A percentile compares a stretch with the other conserved stretches of the same genome.
Evolutionary conservation across 1,140 invertebrate genomes (phyloP).

Genomic region (Hycleus phaleratus): DNA sequence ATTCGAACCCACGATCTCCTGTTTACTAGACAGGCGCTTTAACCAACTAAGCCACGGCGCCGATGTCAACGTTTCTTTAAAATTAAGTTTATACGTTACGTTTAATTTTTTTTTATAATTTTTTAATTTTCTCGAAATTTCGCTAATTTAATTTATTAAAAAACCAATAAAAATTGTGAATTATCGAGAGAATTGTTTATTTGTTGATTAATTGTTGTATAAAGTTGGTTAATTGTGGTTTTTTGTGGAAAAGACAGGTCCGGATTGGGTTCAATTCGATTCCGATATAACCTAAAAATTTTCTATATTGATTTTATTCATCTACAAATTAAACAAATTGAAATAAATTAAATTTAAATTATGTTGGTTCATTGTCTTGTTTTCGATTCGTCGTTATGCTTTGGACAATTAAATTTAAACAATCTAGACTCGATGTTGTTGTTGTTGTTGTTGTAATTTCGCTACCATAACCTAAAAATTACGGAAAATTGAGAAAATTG

Average conservation of each 20-base stretch:
- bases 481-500: too few relatives aligned
- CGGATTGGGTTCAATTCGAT: too few relatives aligned
- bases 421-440: slow-evolving; percentile 51
- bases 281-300: too few relatives aligned
- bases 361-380: slow-evolving; percentile 19
- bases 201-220: too few relatives aligned
- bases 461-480: not conserved
- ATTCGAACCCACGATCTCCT: slow-evolving; percentile 52
- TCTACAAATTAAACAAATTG: not conserved
- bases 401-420: slow-evolving; percentile 57
- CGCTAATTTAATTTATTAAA: too few relatives aligned
- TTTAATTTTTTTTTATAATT: too few relatives aligned
- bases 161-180: too few relatives aligned
- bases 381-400: slow-evolving; percentile 44
- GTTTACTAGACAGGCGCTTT: slow-evolving; percentile 54
- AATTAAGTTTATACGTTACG: too few relatives aligned
- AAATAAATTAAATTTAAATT: not conserved
- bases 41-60: slow-evolving; percentile 53
- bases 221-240: too few relatives aligned
- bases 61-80: not conserved
- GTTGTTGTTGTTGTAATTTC: not conserved
- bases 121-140: too few relatives aligned
- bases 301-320: not conserved
- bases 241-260: too few relatives aligned
- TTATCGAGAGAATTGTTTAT: too few relatives aligned